Base-by-base conservation (phyloP, 2,797 vertebrate species). In the Harpagifer antarcticus region DNA sequence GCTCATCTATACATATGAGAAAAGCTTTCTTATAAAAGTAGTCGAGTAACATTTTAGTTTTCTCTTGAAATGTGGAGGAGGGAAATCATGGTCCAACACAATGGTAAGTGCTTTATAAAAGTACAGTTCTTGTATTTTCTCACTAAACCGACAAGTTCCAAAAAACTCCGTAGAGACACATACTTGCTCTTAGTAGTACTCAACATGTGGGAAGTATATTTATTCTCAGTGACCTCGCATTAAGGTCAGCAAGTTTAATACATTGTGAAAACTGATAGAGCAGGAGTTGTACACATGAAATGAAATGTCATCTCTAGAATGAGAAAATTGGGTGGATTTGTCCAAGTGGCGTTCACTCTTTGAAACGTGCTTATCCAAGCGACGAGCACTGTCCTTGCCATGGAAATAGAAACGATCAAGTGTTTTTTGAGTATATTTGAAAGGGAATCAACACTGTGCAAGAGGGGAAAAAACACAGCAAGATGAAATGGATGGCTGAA, bases 221-320 rank as follows among this genome's bases (percentile, higher is more conserved):
- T 59, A 76, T 79, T 76, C 27, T 57, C 55, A 63, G 37, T 56
- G n/a, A 58, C 44, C 64, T 77, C 67, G 64, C 23, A 55, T 81
- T 78, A 76, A 77, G 81, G 87, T 86, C 89, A 90, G 79, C 79
- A 76, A 86, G 74, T 76, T 75, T 84, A 90, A 91, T 90, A 77
- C 91, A 80, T 81, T 71, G 59, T 82, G 73, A 85, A 81, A 91
- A 85, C 65, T 40, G 68, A 79, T 65, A 19, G 53, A 74, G 67
- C 63, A 79, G 62, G 40, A 76, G 71, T 82, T 64, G 74, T 63
- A 88, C 69, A 72, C 74, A 82, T 84, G 75, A 81, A 92, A 92
- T 92, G 82, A 92, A 94, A 95, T 94, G 93, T 93, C 89, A 93
- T 88, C 78, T 83, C 79, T 33, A 58, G 66, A 88, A 88, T 77